Base-by-base conservation (phyloP, 2,888 invertebrate genomes). In the Andrena fulva region DNA sequence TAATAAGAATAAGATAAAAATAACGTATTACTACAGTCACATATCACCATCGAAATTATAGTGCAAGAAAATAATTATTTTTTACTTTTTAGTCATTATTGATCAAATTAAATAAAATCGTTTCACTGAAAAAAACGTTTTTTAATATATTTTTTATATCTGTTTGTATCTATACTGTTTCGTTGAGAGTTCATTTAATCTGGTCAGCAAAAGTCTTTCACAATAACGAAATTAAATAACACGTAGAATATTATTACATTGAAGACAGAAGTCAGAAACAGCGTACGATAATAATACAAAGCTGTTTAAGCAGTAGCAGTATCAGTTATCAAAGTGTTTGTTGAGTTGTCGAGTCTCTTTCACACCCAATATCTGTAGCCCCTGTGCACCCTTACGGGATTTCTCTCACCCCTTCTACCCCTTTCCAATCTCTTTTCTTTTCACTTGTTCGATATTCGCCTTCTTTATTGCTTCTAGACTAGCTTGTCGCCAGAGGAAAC, bases 381-480 rank as follows among this genome's bases (percentile, higher is more conserved):
- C 42, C 8, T 42, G 42, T 29, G 20, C 24, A 71, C 33, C 10
- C 48, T 71, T 24, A n/a, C 56, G 8, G 27, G 48, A 72, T 54
- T 63, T 63, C 10, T 56, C 16, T 33, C 52, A 20, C 54, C 24
- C 7, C 12, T 35, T 31, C 12, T 12, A 33, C 35, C 33, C 27
- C 50, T 24, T 29, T 59, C n/a, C 71, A 48, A 31, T 59, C 42
- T 59, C 31, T 69, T 42, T 29, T 33, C 42, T 42, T 42, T 42
- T 42, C 16, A 29, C 27, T 75, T 50, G 60, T 27, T 54, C 52
- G 35, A 52, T 35, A 35, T 64, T 64, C 72, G 16, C 54, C n/a
- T 35, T 54, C 64, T 54, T 72, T 64, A 72, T 72, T 72, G 54
- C 54, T 29, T 35, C 27, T 12, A 54, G 29, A 72, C 54, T 35